Conservation (phyloP, 2,797 vertebrate genomes). For the Squalus acanthias region DNA sequence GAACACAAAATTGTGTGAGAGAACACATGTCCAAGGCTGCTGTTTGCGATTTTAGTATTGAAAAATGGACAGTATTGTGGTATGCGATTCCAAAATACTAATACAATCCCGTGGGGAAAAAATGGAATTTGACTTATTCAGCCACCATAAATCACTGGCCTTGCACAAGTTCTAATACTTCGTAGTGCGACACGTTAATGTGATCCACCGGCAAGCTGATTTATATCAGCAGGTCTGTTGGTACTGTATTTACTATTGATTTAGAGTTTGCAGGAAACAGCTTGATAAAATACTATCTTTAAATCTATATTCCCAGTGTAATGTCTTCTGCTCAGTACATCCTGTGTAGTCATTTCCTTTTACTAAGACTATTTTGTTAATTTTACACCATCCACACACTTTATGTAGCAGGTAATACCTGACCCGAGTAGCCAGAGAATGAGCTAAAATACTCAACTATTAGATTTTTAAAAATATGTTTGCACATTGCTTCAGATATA, state of each 20-base stretch:
- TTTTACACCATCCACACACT: not conserved
- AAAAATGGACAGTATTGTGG: not conserved
- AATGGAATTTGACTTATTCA: not conserved
- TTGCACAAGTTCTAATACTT: not conserved
- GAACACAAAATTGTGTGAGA: not conserved
- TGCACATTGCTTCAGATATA: not conserved
- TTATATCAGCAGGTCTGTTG: not conserved
- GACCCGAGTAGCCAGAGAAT: not conserved
- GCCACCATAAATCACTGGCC: not conserved
- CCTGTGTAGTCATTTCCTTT: not conserved
- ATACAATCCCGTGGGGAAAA: not conserved
- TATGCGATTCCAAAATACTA: not conserved
- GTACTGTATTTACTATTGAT: slow-evolving; percentile 11
- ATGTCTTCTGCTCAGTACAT: not conserved
- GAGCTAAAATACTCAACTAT: not conserved
- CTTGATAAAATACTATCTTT: not conserved
- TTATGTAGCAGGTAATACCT: not conserved
- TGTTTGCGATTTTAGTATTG: not conserved
- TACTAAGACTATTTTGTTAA: not conserved
- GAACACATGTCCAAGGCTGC: not conserved
- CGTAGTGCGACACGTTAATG: not conserved
- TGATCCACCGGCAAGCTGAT: not conserved
- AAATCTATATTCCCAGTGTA: not conserved
- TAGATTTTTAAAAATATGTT: not conserved
- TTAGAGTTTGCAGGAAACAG: not conserved